Evolutionary conservation across 2,888 invertebrate genomes (phyloP), one percentile per base, ranked within the genome.

Genomic region (Catocala nupta): DNA sequence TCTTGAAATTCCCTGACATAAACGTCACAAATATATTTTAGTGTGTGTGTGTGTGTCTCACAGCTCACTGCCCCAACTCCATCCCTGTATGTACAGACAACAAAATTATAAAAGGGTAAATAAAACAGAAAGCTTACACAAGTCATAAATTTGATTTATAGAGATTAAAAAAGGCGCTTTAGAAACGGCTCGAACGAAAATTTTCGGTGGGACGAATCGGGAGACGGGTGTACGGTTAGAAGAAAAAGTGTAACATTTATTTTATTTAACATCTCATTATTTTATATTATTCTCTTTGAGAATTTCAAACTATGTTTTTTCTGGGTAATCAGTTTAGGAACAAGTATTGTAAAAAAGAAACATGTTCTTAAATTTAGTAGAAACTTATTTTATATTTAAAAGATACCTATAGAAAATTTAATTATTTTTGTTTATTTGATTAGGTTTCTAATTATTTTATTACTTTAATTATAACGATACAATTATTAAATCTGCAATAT

Each of bases 71-170:
- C 67, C 61, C 60, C 65, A 56, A 57, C 71, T 63, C 67, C 70
- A 36, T 65, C 76, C 70, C 74, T 78, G 78, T 80, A 80, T 80
- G 85, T 86, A 82, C 84, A 80, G 79, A 87, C 89, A 89, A 90
- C 91, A 90, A 90, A 93, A 94, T 94, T 93, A 93, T 93, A 90
- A 93, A 94, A 92, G 93, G 93, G 93, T 93, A 93, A 94, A 94
- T 94, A 94, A 93, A 93, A 93, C 93, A 93, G 92, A 92, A 92
- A 93, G 94, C 94, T 93, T 93, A 93, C 93, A 93, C 93, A 93
- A 94, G 91, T 94, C 94, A 94, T 94, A 94, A 93, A 94, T 93
- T 93, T 94, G 93, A 94, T 94, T 94, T 94, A 94, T 94, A 91
- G 94, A 94, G 94, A 94, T 94, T 94, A 94, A 94, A 94, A 94